Conservation (phyloP, 2,113 vertebrate species). For the Choloepus hoffmanni region DNA sequence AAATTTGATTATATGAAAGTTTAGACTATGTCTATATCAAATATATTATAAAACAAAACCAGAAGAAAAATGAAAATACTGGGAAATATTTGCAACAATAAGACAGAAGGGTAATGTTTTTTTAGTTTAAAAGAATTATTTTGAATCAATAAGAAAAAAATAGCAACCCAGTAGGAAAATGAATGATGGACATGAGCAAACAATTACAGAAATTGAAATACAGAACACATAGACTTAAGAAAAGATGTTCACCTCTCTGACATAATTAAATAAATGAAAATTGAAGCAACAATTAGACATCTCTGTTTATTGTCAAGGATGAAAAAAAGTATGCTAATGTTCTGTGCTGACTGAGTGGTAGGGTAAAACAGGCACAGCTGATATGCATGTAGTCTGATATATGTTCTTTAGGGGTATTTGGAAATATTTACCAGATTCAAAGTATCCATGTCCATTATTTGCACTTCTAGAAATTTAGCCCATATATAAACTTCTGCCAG, state of each 20-base stretch:
- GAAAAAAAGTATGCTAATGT: not conserved
- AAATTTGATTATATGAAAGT: conserved; percentile 26
- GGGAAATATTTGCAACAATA: conserved; percentile 19
- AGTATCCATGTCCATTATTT: not conserved
- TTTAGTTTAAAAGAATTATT: conserved; percentile 49
- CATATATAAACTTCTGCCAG: not conserved
- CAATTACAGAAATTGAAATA: conserved; percentile 54
- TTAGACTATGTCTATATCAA: not conserved
- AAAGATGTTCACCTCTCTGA: not conserved
- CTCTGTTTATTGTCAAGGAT: conserved; percentile 10
- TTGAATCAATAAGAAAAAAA: conserved; percentile 15
- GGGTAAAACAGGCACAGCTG: not conserved
- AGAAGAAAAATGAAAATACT: conserved; percentile 29
- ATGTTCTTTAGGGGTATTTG: not conserved
- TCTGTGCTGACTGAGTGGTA: not conserved
- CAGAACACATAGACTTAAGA: conserved; percentile 5
- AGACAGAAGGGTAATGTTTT: not conserved
- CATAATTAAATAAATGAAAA: conserved; percentile 33
- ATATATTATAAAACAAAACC: conserved; percentile 31
- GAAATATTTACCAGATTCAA: not conserved
- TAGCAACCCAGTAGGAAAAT: not conserved
- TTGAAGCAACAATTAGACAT: not conserved
- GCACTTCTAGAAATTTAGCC: not conserved
- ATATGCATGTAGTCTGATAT: not conserved
- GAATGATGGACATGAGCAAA: not conserved